Conservation (phyloP, 2,888 invertebrate genomes). For the Drosophila atripex region DNA sequence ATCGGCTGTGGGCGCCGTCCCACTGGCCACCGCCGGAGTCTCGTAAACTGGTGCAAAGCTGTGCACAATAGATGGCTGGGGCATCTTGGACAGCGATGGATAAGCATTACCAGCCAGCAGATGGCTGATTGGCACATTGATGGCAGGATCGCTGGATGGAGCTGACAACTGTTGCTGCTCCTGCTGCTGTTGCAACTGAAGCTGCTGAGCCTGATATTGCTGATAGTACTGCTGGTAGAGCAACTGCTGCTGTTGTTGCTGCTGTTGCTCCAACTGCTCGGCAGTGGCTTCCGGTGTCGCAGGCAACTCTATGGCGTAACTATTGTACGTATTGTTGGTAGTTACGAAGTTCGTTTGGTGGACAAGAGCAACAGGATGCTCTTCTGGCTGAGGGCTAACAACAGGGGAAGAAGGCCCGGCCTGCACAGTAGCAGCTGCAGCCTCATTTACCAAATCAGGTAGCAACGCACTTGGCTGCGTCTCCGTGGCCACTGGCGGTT, state of each 20-base stretch:
- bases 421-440: constrained; percentile 50
- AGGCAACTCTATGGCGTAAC: constrained; percentile 82
- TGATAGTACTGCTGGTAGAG: constrained; percentile 59
- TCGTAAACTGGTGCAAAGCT: constrained; percentile 82
- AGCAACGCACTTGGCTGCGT: constrained; percentile 39
- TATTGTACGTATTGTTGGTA: constrained; percentile 52
- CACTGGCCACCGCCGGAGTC: constrained; percentile 15
- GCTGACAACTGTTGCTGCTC: constrained; percentile 35
- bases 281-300: constrained; percentile 59
- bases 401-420: constrained; percentile 39
- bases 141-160: constrained; percentile 34
- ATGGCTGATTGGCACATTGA: constrained; percentile 81
- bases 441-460: constrained; percentile 74
- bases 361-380: constrained; percentile 24
- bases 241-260: constrained; percentile 44
- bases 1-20: constrained; percentile 59
- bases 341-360: constrained; percentile 34
- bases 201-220: constrained; percentile 50
- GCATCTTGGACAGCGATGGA: constrained; percentile 79
- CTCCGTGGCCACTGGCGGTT: constrained; percentile 42
- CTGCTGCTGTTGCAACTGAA: constrained; percentile 36
- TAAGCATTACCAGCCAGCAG: constrained; percentile 79
- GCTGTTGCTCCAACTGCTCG: constrained; percentile 57
- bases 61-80: constrained; percentile 81
- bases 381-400: constrained; percentile 32